Evolutionary conservation across 2,113 vertebrate genomes (phyloP), one percentile per base, ranked within the genome.

Genomic region (Castor canadensis): DNA sequence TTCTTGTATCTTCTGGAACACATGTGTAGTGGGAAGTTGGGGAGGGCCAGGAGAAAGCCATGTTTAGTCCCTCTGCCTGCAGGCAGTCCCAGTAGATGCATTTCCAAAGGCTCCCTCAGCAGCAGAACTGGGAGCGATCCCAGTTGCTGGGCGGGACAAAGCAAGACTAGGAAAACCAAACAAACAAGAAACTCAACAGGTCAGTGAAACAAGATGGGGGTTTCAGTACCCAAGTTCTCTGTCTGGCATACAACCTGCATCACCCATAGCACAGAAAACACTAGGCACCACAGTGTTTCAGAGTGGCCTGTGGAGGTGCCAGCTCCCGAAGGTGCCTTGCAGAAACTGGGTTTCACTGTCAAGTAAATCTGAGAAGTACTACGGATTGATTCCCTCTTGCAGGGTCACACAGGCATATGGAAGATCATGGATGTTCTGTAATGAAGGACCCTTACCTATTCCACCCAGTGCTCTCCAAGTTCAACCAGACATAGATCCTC

Each of bases 231-330:
- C 80, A 22, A 5, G 10, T 64, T 30, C 69, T 47, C 38, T 26
- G 38, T 58, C 77, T 45, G 26, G 62, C 11, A 0, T 0, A 16
- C 49, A 2, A 49, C 16, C 47, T 11, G 4, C 24, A 0, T 54
- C 17, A 7, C 49, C 54, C 6, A 0, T 0, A 26, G 35, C 22
- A 9, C n/a, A 76, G 10, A 11, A 16, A 47, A 28, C 2, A 38
- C 19, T 0, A 26, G 24, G 58, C 22, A 9, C 28, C 28, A 1
- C 6, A 0, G 32, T 9, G 38, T 24, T 75, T 69, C 73, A 60
- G 45, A 60, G 72, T 32, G 0, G 16, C 32, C 20, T 4, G 11
- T 5, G 7, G 35, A 56, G 26, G 20, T 16, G 26, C 6, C n/a
- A n/a, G 40, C 54, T 76, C 49, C 62, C 9, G 75, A 35, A 24